Evolutionary conservation across 2,888 invertebrate species (phyloP).

Genomic region (Megaustenia siamemsis): DNA sequence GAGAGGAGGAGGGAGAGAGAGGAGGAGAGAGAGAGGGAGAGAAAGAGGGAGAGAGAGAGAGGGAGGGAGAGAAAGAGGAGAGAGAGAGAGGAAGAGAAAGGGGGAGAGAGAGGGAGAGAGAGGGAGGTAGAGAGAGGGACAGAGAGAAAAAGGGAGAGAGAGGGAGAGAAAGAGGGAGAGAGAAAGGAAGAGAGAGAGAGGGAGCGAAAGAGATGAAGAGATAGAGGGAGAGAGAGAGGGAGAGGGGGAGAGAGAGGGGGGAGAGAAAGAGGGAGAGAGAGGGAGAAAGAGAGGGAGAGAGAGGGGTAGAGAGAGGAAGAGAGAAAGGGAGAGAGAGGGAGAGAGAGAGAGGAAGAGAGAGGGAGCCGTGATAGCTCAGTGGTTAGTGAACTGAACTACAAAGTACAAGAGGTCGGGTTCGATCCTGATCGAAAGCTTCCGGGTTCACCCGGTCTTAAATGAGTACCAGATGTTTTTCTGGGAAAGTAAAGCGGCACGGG

Average conservation of each 20-base stretch:
- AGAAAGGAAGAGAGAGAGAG: no score
- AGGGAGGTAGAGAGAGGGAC: no score
- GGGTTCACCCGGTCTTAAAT: no score
- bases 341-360: not conserved
- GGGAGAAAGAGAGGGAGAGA: not conserved
- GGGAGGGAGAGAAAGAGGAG: not conserved
- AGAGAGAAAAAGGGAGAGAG: no score
- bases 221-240: not conserved
- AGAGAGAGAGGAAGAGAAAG: not conserved
- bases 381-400: no score
- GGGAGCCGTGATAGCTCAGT: no score
- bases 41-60: not conserved
- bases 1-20: not conserved
- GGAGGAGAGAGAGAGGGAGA: not conserved
- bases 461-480: no score
- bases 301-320: no score
- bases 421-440: no score
- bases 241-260: not conserved
- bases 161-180: not conserved
- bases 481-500: no score
- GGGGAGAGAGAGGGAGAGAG: not conserved
- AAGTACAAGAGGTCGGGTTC: no score
- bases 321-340: not conserved
- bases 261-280: not conserved
- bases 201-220: no score